These are phyloP conservation scores for Bombylius discolor DNA, from an alignment of 2,888 invertebrate genomes.

Conservation along the genomic window DNA sequence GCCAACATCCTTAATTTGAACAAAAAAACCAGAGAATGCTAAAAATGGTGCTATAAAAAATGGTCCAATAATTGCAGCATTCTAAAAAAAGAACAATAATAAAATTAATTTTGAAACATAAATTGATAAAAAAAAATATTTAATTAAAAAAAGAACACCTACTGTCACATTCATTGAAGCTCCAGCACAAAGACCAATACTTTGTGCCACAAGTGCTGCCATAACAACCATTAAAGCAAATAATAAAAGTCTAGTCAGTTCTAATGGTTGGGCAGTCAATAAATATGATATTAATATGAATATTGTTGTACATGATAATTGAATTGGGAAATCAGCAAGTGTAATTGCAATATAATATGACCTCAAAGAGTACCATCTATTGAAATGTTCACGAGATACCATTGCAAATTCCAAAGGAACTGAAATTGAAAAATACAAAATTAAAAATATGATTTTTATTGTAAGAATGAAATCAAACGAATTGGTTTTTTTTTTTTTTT, in stretches of 20 bases:
- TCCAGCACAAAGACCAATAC: constrained; percentile 74
- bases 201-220: constrained; percentile 73
- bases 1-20: constrained; percentile 70
- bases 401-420: constrained; percentile 76
- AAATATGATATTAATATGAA: constrained; percentile 71
- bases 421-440: constrained; percentile 30
- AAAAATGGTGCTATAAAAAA: constrained; percentile 76
- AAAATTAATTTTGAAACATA: no score
- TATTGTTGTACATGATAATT: constrained; percentile 57
- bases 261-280: constrained; percentile 77
- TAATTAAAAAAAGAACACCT: constrained; percentile 15
- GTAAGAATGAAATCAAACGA: no score
- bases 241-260: constrained; percentile 53
- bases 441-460: no score
- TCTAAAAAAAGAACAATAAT: constrained; percentile 42
- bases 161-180: constrained; percentile 69
- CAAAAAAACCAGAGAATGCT: constrained; percentile 86
- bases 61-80: constrained; percentile 81
- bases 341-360: constrained; percentile 71
- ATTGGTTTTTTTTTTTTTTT: no score
- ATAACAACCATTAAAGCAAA: constrained; percentile 61
- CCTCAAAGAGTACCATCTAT: constrained; percentile 78
- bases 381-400: constrained; percentile 70
- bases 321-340: constrained; percentile 69
- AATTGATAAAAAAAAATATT: background rate